Evolutionary conservation across 2,113 vertebrate species (phyloP).

Genomic region (Gymnobelideus leadbeateri): DNA sequence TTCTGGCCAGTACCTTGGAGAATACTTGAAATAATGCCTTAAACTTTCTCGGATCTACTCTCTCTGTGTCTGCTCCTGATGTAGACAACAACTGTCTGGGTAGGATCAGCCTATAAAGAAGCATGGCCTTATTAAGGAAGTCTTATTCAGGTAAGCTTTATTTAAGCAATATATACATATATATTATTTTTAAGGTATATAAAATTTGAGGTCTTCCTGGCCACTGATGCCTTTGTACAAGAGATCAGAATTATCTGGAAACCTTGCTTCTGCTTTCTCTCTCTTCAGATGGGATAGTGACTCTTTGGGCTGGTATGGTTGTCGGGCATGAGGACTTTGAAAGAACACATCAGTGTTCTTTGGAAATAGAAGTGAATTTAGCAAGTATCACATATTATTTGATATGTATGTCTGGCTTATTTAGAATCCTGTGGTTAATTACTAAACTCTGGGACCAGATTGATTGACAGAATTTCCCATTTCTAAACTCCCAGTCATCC

Average conservation of each 20-base stretch:
- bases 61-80: slow-evolving; percentile 84
- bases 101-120: slow-evolving; percentile 84
- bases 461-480: slow-evolving; percentile 49
- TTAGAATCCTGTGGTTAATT: slow-evolving; percentile 45
- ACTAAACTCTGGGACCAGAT: slow-evolving; percentile 15
- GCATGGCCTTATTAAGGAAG: slow-evolving; percentile 96
- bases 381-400: slow-evolving; percentile 25
- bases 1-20: slow-evolving; percentile 92
- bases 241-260: slow-evolving; percentile 41
- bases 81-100: slow-evolving; percentile 85
- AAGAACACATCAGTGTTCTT: slow-evolving; percentile 45
- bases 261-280: slow-evolving; percentile 50
- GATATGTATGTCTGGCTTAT: slow-evolving; percentile 12
- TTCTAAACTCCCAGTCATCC: slow-evolving; percentile 50
- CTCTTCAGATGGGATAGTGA: slow-evolving; percentile 16
- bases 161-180: slow-evolving; percentile 71
- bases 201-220: slow-evolving; percentile 52
- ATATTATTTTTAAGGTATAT: slow-evolving; percentile 58
- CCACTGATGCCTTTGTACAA: slow-evolving; percentile 43
- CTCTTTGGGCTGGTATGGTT: slow-evolving; percentile 53
- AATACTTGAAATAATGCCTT: slow-evolving; percentile 93
- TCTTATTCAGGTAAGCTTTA: slow-evolving; percentile 94
- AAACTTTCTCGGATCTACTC: slow-evolving; percentile 92
- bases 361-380: slow-evolving; percentile 40
- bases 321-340: slow-evolving; percentile 5